Percentiles rank a stretch among this genome's conserved stretches.
These are phyloP conservation scores for Gallirallus australis DNA, from an alignment of 2,797 vertebrate species.

Conservation along the genomic window DNA sequence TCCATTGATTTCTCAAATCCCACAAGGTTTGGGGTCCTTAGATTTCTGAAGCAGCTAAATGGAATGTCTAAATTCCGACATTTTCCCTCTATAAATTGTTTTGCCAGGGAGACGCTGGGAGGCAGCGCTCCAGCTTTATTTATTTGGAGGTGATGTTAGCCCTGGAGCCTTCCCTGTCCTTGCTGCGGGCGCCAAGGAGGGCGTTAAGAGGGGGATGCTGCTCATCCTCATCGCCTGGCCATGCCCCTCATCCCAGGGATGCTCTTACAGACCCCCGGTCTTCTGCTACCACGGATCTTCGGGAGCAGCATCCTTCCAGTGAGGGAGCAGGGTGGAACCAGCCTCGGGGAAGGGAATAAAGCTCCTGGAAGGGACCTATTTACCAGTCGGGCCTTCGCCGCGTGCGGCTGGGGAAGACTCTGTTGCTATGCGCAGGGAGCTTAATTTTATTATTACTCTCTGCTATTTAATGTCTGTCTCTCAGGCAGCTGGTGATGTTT, in stretches of 20 bases:
- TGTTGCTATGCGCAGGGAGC: conserved; percentile 80
- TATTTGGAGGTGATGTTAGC: conserved; percentile 49
- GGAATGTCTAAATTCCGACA: conserved; percentile 81
- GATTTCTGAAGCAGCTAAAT: conserved; percentile 79
- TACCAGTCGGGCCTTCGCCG: conserved; percentile 50
- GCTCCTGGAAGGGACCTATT: conserved; percentile 41
- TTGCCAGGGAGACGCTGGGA: conserved; percentile 67
- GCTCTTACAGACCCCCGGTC: background rate
- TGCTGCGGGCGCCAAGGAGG: background rate
- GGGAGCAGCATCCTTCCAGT: background rate
- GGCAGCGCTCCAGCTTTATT: conserved; percentile 63
- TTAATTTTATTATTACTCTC: conserved; percentile 90
- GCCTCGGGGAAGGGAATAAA: background rate
- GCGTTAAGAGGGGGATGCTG: background rate
- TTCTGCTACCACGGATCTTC: background rate
- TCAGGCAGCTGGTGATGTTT: conserved; percentile 92
- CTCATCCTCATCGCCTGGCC: rapidly evolving
- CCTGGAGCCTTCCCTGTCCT: background rate
- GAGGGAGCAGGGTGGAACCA: background rate
- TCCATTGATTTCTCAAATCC: conserved; percentile 81
- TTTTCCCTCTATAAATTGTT: conserved; percentile 79
- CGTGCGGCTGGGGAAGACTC: conserved; percentile 67
- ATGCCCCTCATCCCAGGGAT: background rate
- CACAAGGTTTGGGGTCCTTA: conserved; percentile 76
- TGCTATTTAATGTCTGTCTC: conserved; percentile 90